Percentiles rank a stretch among this genome's conserved stretches.
Conservation (phyloP, 2,113 vertebrate species). For the Leucoraja erinaceus region DNA sequence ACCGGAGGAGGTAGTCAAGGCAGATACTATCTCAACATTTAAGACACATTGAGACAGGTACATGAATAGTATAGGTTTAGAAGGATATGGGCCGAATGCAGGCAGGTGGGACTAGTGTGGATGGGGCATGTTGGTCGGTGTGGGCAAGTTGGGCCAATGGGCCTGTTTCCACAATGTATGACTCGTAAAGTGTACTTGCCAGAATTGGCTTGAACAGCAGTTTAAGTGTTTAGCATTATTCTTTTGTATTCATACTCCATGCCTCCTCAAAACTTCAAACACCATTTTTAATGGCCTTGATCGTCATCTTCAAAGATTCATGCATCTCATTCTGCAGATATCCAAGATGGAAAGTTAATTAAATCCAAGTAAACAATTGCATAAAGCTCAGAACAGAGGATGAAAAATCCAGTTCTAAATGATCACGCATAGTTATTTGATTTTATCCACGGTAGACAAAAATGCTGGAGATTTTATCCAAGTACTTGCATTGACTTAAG, state of each 20-base stretch:
- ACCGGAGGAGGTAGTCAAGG: no score
- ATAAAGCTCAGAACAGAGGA: no score
- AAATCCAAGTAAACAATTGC: no score
- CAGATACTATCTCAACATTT: no score
- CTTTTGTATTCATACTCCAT: background rate
- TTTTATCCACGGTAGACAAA: no score
- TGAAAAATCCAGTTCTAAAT: background rate
- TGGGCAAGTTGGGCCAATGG: no score
- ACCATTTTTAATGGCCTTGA: background rate
- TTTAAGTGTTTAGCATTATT: background rate
- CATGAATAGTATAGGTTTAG: no score
- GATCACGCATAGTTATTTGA: background rate
- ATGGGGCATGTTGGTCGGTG: no score
- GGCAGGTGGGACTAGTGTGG: no score
- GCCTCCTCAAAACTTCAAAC: background rate
- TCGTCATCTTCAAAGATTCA: background rate
- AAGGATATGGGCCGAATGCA: no score
- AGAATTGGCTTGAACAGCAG: background rate
- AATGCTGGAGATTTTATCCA: background rate
- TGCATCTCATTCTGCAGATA: background rate
- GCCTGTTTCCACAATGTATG: no score
- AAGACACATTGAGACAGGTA: no score
- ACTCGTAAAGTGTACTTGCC: background rate
- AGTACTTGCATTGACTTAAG: background rate
- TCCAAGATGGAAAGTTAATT: background rate